phyloP scores from a whole-genome alignment of 2,113 vertebrate species.

The Cygnus atratus region DNA sequence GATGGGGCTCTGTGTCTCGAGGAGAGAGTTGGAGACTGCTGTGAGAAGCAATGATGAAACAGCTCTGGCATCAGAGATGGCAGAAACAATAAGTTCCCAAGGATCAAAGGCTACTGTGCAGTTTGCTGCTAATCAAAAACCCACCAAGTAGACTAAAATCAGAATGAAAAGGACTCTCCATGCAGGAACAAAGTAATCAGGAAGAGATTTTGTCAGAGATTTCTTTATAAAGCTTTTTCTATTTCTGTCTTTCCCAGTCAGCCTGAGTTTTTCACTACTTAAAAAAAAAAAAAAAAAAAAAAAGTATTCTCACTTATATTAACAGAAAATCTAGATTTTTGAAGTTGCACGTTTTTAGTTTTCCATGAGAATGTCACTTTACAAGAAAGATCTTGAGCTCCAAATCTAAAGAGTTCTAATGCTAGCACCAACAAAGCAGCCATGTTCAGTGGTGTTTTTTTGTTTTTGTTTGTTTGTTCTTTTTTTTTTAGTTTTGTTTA shows the following conservation, averaged over 20 bases:
- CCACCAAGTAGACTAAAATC: background rate
- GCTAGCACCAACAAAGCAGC: background rate
- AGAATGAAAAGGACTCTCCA: background rate
- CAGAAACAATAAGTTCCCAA: background rate
- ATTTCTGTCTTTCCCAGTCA: background rate
- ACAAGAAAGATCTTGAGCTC: background rate
- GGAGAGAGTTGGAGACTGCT: background rate
- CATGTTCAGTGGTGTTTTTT: too few species aligned
- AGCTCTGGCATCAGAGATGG: background rate
- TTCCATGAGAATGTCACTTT: background rate
- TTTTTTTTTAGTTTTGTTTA: background rate
- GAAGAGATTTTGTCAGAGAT: background rate
- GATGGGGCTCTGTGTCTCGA: background rate
- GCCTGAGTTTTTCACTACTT: background rate
- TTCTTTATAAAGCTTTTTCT: background rate
- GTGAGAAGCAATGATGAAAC: background rate
- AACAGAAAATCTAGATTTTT: background rate
- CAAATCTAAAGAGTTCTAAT: background rate
- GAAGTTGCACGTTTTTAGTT: background rate
- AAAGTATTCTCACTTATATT: background rate
- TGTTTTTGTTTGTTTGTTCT: too few species aligned
- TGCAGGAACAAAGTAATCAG: background rate
- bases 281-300: background rate
- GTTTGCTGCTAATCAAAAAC: background rate
- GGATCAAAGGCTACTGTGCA: background rate